Evolutionary conservation across 2,797 vertebrate species (phyloP), one percentile per base, ranked within the genome.

Genomic region (Mastacembelus armatus): DNA sequence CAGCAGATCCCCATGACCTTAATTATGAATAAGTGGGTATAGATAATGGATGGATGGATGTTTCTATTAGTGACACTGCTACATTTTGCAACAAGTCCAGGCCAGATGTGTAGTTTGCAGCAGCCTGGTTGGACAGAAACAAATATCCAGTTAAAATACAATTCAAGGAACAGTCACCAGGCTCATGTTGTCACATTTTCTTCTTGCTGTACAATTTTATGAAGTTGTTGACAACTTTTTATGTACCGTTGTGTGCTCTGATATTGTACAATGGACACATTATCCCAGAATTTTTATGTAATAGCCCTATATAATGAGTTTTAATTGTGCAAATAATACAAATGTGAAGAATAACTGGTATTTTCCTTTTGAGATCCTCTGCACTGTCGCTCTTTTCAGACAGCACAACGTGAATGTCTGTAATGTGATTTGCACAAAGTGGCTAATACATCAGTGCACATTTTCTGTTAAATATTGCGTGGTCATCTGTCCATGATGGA

Each of bases 391-490:
- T 69, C 66, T 83, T 90, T 75, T 32, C 73, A 83, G 79, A 81
- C 84, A 86, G 86, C 78, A 4, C 85, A 73, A 84, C 65, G 83
- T 86, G 79, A 86, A 84, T 89, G 84, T 89, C 68, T 90, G 85
- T 82, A 78, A 80, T 62, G 89, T 88, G 77, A 85, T 83, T 88
- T 84, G 85, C 85, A 90, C 86, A 85, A 80, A 67, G 71, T 88
- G 82, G 47, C 68, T 67, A 84, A 85, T 87, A 85, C 83, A 86
- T 66, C 55, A 65, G 67, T 82, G 73, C 77, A 77, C 66, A 68
- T 63, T 80, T 79, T 80, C 77, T 75, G 68, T 54, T 45, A 1
- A 50, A 67, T 19, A 59, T 43, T 49, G 30, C 51, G 62, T 24
- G 22, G 49, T 10, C 52, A 30, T 18, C 1, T 47, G 44, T 33